A percentile compares a stretch with the other conserved stretches of the same genome.
phyloP scores from a whole-genome alignment of 1,140 invertebrate species.

The Doryteuthis pealeii region DNA sequence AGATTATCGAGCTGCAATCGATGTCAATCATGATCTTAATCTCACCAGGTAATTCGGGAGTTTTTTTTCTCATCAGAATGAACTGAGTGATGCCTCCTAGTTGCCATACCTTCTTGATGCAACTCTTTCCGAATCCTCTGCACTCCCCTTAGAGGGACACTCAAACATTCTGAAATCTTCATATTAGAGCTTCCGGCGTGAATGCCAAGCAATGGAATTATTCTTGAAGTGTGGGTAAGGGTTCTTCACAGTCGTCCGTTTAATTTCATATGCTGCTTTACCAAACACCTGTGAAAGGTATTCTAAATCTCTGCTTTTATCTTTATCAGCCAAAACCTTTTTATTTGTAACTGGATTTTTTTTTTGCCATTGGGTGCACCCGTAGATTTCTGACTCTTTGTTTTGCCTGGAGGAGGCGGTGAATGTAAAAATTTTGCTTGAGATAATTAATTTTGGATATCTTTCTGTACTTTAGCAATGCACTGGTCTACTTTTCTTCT shows the following conservation, averaged over 20 bases:
- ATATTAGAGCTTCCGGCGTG: too few relatives aligned
- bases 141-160: too few relatives aligned
- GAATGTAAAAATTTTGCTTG: neutral
- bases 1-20: too few relatives aligned
- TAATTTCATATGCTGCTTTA: slow-evolving; percentile 49
- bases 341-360: neutral
- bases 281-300: slow-evolving; percentile 50
- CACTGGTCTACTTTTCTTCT: neutral
- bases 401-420: neutral
- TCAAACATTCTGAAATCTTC: too few relatives aligned
- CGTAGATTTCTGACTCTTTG: neutral
- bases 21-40: too few relatives aligned
- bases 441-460: neutral
- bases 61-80: too few relatives aligned
- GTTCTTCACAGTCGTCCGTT: slow-evolving; percentile 48
- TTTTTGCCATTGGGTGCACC: too few relatives aligned
- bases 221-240: slow-evolving; percentile 52
- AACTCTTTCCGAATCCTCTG: too few relatives aligned
- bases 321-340: neutral
- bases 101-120: too few relatives aligned
- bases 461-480: slow-evolving; percentile 4
- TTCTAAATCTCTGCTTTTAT: slow-evolving; percentile 28
- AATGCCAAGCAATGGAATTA: too few relatives aligned
- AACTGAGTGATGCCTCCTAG: too few relatives aligned
- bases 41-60: too few relatives aligned